phyloP scores from a whole-genome alignment of 2,113 vertebrate species.

The Leucopsar rothschildi region DNA sequence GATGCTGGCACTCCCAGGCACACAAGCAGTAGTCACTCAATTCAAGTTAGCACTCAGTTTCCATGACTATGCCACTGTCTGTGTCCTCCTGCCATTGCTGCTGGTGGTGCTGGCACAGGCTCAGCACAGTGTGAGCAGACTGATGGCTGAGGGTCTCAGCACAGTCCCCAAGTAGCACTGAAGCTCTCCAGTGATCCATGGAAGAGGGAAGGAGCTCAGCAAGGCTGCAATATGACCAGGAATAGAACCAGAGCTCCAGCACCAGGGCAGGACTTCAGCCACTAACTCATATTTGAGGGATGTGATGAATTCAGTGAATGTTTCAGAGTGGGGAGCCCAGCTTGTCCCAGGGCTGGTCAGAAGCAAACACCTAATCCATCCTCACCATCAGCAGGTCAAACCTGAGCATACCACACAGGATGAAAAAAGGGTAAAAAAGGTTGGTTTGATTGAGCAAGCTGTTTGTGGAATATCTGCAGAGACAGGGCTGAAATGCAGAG shows the following conservation, averaged over 20 bases:
- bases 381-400: not conserved
- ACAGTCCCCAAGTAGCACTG: not conserved
- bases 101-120: rapidly evolving
- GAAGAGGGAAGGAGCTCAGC: not conserved
- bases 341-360: not conserved
- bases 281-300: not conserved
- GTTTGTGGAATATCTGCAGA: not conserved
- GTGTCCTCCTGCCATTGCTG: not conserved
- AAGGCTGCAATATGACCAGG: not conserved
- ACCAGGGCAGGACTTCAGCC: not conserved
- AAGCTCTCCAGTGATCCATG: not conserved
- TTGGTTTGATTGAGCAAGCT: not conserved
- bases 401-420: not conserved
- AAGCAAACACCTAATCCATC: not conserved
- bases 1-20: not conserved
- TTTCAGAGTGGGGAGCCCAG: not conserved
- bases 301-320: not conserved
- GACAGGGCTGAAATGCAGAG: rapidly evolving
- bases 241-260: not conserved
- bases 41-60: not conserved
- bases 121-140: rapidly evolving
- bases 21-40: not conserved
- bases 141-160: not conserved
- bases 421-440: not conserved
- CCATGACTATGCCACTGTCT: not conserved